Base-by-base conservation (phyloP, 2,113 vertebrate species). In the Megaleporinus macrocephalus region DNA sequence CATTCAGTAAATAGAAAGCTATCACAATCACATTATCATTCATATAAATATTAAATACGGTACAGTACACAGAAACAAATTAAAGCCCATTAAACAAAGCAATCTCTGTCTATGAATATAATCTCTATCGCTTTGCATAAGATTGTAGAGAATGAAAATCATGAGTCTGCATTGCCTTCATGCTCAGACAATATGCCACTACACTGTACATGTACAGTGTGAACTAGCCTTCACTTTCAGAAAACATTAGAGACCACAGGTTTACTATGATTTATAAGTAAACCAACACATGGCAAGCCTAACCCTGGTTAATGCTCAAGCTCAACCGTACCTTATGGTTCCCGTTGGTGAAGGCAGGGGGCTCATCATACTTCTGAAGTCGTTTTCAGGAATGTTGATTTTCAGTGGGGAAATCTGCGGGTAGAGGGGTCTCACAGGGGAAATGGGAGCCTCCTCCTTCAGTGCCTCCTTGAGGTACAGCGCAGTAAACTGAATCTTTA, bases 381-480 rank as follows among this genome's bases (percentile, higher is more conserved):
- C 96, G 81, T 96, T 97, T 90, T 99, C 98, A 63, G 97, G 98
- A 92, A 99, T 99, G 93, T 95, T 96, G 91, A 99, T 99, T 93
- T 98, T 97, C 84, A 99, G 95, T 0, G 98, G 98, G 0, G 98
- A 99, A 79, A 99, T 98, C 61, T 97, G 98, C 14, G 96, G 97
- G 86, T 97, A 95, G 24, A 98, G 95, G 0, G 95, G 94, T 83
- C 95, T 93, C 47, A 95, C 95, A 0, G 96, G 95, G 10, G 96
- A 96, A 0, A 95, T 91, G 0, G 96, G 95, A 10, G 94, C 90
- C 81, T 94, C 93, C 86, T 96, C 95, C 80, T 93, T 91, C 80
- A 87, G 92, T 80, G 94, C 93, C 75, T 97, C 96, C 47, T 90
- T 92, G 72, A 94, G 95, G 91, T 95, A 95, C 81, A 99, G 93